Evolutionary conservation across 1,140 invertebrate species (phyloP), one percentile per base, ranked within the genome.

Genomic region (Heliothis subflexa): DNA sequence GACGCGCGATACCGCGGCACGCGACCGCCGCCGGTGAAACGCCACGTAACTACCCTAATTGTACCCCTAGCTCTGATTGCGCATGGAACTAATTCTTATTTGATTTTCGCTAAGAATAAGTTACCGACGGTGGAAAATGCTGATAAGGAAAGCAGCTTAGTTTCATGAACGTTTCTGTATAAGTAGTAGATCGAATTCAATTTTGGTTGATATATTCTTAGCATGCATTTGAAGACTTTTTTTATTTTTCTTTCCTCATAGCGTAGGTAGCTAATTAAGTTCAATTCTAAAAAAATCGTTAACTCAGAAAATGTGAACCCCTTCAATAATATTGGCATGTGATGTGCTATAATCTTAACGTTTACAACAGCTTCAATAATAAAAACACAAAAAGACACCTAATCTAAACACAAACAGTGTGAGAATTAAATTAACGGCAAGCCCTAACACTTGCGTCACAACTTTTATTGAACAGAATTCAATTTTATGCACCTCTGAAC

Each of bases 401-500:
- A 28, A 64, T 49, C 47, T 64, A 55, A 77, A 72, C 14, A 52
- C 40, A 79, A 70, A 64, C 59, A 54, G 73, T 55, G 57, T 61
- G 71, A 18, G 49, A 76, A 74, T 77, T 76, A 68, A 80, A 80
- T 80, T 78, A 83, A 50, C 71, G 59, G 25, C 2, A 55, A 55
- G 28, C 25, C 13, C 49, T 52, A 45, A 78, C 78, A 80, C 76
- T 78, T 68, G 61, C 79, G 70, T 79, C 54, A 77, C 76, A 78
- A 70, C 49, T 77, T 78, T 81, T 79, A 68, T 82, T 82, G 55
- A 50, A 71, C 64, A 52, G 68, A 83, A 79, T 79, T 78, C 70
- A 81, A 84, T 84, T 81, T 81, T 72, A 81, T 78, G 83, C 78
- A 59, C 40, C 47, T 12, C 25, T 73, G 71, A 73, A 59, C 71